Percentiles rank a stretch among this genome's conserved stretches.
Evolutionary conservation across 2,888 invertebrate species (phyloP).

Genomic region (Synanthedon formicaeformis): DNA sequence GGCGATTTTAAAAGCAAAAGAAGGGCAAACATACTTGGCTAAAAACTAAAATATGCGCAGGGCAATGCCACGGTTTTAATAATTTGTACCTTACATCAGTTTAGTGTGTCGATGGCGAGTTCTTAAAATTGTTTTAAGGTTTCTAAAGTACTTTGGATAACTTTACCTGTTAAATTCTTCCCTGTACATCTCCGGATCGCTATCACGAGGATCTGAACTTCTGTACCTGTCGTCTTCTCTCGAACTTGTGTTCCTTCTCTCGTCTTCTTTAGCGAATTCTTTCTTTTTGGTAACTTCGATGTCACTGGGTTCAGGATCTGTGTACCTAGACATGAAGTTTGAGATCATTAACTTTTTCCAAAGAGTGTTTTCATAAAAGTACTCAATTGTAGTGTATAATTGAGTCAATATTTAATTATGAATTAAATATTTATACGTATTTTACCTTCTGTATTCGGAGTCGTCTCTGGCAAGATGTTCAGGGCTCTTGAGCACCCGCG

Average conservation of each 20-base stretch:
- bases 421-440: constrained; percentile 3
- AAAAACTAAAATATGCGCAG: no score
- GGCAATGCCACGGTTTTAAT: no score
- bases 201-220: constrained; percentile 29
- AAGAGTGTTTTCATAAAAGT: no score
- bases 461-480: constrained; percentile 63
- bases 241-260: constrained; percentile 27
- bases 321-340: constrained; percentile 30
- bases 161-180: constrained; percentile 29
- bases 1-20: no score
- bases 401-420: background rate
- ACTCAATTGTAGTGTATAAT: background rate
- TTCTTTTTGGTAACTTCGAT: constrained; percentile 43
- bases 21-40: no score
- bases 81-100: no score
- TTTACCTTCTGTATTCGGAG: constrained; percentile 61
- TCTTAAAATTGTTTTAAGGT: no score
- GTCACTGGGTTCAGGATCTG: constrained; percentile 61
- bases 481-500: constrained; percentile 67
- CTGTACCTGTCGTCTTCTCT: constrained; percentile 36
- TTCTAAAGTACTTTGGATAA: no score
- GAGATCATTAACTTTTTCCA: background rate
- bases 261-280: constrained; percentile 41
- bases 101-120: no score
- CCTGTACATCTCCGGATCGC: constrained; percentile 33